Conservation (phyloP, 1,140 invertebrate genomes). For the Lepidurus apus region DNA sequence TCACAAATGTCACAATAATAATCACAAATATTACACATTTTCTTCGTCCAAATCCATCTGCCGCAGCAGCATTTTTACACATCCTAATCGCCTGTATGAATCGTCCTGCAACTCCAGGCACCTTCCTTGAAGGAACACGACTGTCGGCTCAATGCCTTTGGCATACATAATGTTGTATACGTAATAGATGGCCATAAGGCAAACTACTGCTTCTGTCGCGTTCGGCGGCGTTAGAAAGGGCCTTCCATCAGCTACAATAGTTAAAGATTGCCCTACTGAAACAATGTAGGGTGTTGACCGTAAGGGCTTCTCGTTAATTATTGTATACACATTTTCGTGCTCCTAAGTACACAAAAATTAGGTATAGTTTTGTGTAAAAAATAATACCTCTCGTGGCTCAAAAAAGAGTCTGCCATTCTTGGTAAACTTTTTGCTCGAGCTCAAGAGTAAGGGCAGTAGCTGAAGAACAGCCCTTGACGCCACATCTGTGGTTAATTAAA, state of each 20-base stretch:
- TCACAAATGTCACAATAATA: too few species aligned
- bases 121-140: not conserved
- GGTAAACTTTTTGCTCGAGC: not conserved
- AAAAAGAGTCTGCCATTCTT: not conserved
- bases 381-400: not conserved
- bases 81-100: not conserved
- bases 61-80: not conserved
- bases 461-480: not conserved
- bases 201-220: not conserved
- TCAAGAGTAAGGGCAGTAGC: not conserved
- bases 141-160: not conserved
- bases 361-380: not conserved
- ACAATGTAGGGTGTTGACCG: not conserved
- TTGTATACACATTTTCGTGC: not conserved
- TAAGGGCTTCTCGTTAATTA: not conserved
- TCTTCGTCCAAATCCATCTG: not conserved
- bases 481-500: not conserved
- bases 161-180: not conserved
- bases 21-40: too few species aligned
- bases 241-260: not conserved
- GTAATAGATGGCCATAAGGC: not conserved
- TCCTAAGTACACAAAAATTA: not conserved
- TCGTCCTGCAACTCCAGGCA: not conserved
- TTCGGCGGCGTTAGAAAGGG: not conserved
- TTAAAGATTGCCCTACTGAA: not conserved